Conservation (phyloP, 2,888 invertebrate genomes). For the Zootermopsis nevadensis region DNA sequence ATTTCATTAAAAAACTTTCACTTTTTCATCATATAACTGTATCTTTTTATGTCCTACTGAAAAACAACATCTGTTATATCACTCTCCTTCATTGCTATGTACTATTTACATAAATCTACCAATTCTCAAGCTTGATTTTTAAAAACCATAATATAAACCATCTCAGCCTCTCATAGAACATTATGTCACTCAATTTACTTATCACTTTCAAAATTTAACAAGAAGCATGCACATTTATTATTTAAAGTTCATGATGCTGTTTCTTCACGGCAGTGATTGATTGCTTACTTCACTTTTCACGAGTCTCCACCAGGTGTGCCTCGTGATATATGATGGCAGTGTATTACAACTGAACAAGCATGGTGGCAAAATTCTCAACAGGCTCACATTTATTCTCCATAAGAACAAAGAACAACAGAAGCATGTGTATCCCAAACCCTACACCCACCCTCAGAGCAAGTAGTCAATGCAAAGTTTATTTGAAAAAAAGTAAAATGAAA, state of each 20-base stretch:
- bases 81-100: slow-evolving; percentile 24
- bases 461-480: background rate
- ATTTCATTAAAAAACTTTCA: slow-evolving; percentile 28
- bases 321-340: background rate
- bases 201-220: slow-evolving; percentile 2
- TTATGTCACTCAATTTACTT: background rate
- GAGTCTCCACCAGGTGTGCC: background rate
- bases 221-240: slow-evolving; percentile 29
- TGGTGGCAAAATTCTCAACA: background rate
- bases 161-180: background rate
- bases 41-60: slow-evolving; percentile 3
- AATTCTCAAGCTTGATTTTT: background rate
- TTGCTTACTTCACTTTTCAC: background rate
- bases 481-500: no score
- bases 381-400: slow-evolving; percentile 5
- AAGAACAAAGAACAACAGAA: background rate
- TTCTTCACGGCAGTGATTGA: slow-evolving; percentile 32
- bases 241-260: slow-evolving; percentile 22
- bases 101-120: slow-evolving; percentile 21
- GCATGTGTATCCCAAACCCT: background rate
- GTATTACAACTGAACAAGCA: background rate
- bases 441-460: background rate
- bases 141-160: slow-evolving; percentile 9
- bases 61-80: slow-evolving; percentile 20
- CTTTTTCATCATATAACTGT: slow-evolving; percentile 26